Evolutionary conservation across 64 coral and sea anemone genomes (phyloP).

Genomic region (Montipora efflorescens): DNA sequence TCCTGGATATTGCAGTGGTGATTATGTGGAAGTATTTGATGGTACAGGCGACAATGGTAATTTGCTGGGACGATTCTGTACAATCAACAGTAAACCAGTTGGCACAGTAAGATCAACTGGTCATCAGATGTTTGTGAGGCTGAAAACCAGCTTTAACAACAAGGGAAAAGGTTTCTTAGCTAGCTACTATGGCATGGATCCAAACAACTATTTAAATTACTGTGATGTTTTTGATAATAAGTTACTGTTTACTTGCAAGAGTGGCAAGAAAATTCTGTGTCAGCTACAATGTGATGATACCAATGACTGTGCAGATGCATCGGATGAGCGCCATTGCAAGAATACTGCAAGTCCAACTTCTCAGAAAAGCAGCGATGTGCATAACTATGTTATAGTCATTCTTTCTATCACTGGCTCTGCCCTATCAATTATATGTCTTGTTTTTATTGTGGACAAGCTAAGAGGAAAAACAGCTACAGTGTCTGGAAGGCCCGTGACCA

Average conservation of each 20-base stretch:
- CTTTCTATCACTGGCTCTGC: constrained; percentile 86
- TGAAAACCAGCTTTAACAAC: constrained; percentile 40
- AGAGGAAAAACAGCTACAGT: constrained; percentile 64
- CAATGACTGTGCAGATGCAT: constrained; percentile 85
- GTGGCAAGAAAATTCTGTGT: constrained; percentile 76
- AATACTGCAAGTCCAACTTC: neutral
- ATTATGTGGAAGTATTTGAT: constrained; percentile 90
- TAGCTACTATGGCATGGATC: constrained; percentile 80
- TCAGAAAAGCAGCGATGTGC: constrained; percentile 54
- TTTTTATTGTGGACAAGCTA: constrained; percentile 83
- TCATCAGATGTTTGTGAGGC: constrained; percentile 69
- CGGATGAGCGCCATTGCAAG: constrained; percentile 80
- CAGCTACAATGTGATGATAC: constrained; percentile 90
- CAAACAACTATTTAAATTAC: constrained; percentile 72
- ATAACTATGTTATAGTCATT: constrained; percentile 89
- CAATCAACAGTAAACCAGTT: constrained; percentile 40
- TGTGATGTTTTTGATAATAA: constrained; percentile 73
- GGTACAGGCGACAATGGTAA: constrained; percentile 44
- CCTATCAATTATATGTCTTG: constrained; percentile 74
- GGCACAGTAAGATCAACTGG: constrained; percentile 59
- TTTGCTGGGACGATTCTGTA: constrained; percentile 69
- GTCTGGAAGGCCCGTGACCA: constrained; percentile 25
- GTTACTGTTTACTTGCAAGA: constrained; percentile 81
- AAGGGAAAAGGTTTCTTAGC: constrained; percentile 79
- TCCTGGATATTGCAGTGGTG: constrained; percentile 39